Evolutionary conservation across 2,113 vertebrate genomes (phyloP), one percentile per base, ranked within the genome.

Genomic region (Microcebus griseorufus): DNA sequence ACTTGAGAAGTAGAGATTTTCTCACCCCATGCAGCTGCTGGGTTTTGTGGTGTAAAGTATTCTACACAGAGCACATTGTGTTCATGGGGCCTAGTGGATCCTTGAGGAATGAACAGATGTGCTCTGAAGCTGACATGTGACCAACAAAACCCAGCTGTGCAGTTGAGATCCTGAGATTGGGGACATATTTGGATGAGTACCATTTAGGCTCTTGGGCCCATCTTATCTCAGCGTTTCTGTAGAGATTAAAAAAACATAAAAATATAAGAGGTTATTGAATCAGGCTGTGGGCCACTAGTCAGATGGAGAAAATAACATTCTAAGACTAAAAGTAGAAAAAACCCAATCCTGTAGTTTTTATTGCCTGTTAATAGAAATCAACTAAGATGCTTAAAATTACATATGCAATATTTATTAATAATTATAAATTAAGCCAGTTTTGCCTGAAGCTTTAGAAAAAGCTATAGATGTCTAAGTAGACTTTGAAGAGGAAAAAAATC

Each of bases 101-200:
- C 94, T 97, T 97, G 86, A 97, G 97, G 98, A 98, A 98, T 98
- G 97, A 98, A 98, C 96, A 97, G 98, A 98, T 98, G 97, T 97
- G 97, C 88, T 96, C 94, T 94, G 60, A 97, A 97, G 85, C 94
- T 97, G 97, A 97, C 96, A 97, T 96, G 95, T 96, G 94, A 97
- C 95, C 98, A 97, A 98, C 90, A 97, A 90, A 98, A 98, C 94
- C 97, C 98, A 98, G 97, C 97, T 98, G 98, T 98, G 98, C 76
- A 95, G 51, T n/a, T 97, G 88, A 97, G 88, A 98, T 96, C 78
- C 93, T 98, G 93, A 97, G 89, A 96, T 83, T 90, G 90, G 89
- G 88, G 79, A 96, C 91, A 95, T 97, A 97, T 96, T 96, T 97
- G 81, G 88, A 96, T 95, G 90, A 96, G 91, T 88, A 96, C 96